Evolutionary conservation across 2,888 invertebrate genomes (phyloP).

Genomic region (Apodemia zela): DNA sequence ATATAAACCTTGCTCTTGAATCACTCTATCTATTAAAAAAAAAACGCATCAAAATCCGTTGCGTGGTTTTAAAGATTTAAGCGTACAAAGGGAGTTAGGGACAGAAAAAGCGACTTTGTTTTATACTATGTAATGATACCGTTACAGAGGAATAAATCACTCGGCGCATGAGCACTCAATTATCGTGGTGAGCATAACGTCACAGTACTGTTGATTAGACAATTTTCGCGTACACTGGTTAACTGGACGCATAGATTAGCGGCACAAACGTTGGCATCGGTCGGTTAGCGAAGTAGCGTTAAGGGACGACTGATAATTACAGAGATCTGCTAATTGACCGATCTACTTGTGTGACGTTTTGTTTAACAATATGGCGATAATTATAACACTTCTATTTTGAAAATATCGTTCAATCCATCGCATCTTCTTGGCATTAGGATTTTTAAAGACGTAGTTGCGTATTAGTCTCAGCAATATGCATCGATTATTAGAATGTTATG

Average conservation of each 20-base stretch:
- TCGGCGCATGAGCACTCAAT: slow-evolving; percentile 37
- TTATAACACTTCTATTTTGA: neutral
- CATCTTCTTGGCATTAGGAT: neutral
- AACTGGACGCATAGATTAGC: slow-evolving; percentile 47
- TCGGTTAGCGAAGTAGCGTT: slow-evolving; percentile 31
- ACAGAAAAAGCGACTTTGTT: too few species aligned
- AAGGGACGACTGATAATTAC: slow-evolving; percentile 29
- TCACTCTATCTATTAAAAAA: too few species aligned
- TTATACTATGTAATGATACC: too few species aligned
- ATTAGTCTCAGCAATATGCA: too few species aligned
- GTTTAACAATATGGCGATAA: neutral
- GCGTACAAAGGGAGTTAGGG: too few species aligned
- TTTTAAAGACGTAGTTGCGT: too few species aligned
- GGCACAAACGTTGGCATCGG: slow-evolving; percentile 31
- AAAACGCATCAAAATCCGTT: too few species aligned
- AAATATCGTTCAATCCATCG: neutral
- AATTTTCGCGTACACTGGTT: slow-evolving; percentile 45
- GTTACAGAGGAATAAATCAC: slow-evolving; percentile 25
- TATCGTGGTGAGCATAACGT: slow-evolving; percentile 39
- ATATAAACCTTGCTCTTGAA: too few species aligned
- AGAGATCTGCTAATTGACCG: slow-evolving; percentile 23
- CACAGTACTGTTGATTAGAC: slow-evolving; percentile 49
- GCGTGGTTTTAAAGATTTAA: too few species aligned
- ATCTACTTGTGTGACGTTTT: slow-evolving; percentile 3
- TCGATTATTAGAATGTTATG: too few species aligned